phyloP scores from a whole-genome alignment of 2,113 vertebrate genomes.

The Gasterosteus nipponicus region DNA sequence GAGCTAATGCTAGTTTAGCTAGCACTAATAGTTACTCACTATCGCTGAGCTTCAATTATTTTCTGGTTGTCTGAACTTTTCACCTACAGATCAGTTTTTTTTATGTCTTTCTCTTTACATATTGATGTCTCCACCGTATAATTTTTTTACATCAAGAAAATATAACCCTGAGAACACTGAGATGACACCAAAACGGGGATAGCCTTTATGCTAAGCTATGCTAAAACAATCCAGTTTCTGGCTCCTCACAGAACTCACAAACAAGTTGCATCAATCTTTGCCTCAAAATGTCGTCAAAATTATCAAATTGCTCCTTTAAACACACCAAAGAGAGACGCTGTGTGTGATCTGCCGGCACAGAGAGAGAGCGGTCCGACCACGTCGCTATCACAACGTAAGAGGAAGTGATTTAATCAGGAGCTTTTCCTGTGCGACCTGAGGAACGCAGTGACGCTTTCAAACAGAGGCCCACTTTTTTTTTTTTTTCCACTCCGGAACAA shows the following conservation, averaged over 20 bases:
- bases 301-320: slow-evolving; percentile 11
- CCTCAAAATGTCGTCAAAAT: slow-evolving; percentile 12
- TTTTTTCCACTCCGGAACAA: slow-evolving; percentile 3
- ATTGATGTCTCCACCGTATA: not conserved
- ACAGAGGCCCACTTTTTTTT: slow-evolving; percentile 30
- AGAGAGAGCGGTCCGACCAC: slow-evolving; percentile 30
- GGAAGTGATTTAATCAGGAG: slow-evolving; percentile 70
- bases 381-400: slow-evolving; percentile 61
- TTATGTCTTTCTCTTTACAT: too few species aligned
- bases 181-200: not conserved
- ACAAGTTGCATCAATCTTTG: not conserved
- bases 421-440: slow-evolving; percentile 69
- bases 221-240: not conserved
- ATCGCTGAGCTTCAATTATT: too few species aligned
- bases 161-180: too few species aligned
- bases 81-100: too few species aligned
- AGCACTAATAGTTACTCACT: too few species aligned
- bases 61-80: too few species aligned
- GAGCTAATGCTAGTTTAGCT: too few species aligned
- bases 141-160: not conserved
- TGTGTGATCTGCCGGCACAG: slow-evolving; percentile 12
- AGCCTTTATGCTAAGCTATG: not conserved
- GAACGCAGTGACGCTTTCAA: slow-evolving; percentile 47
- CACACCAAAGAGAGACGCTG: slow-evolving; percentile 1
- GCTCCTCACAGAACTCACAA: not conserved